These are phyloP conservation scores for Pyrrhia umbra DNA, from an alignment of 2,888 invertebrate genomes.

Conservation along the genomic window DNA sequence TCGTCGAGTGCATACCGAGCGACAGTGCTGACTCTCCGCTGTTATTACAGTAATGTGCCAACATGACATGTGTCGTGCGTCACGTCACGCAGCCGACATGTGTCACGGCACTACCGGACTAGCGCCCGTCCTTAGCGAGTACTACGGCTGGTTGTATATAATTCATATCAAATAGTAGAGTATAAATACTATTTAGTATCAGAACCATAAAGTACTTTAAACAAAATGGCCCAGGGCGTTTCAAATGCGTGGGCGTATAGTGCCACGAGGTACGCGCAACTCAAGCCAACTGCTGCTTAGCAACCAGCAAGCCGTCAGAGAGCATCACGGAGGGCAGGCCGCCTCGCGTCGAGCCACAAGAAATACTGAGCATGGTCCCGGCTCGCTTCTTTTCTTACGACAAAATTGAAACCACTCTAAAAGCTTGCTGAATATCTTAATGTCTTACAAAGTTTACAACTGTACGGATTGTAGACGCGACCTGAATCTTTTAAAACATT, in stretches of 20 bases:
- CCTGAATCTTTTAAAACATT: neutral
- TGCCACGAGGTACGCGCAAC: too few relatives aligned
- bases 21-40: neutral
- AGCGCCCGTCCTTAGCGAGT: too few relatives aligned
- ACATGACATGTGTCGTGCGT: neutral
- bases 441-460: neutral
- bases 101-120: neutral
- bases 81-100: neutral
- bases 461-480: neutral
- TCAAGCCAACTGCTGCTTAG: too few relatives aligned
- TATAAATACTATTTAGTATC: too few relatives aligned
- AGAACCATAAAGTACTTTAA: too few relatives aligned
- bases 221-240: too few relatives aligned
- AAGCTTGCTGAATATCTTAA: neutral
- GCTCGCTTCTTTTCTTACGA: neutral
- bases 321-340: too few relatives aligned
- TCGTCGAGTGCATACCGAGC: neutral
- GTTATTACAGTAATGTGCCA: neutral
- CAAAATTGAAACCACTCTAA: conserved; percentile 1
- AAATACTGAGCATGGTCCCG: neutral
- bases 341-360: too few relatives aligned
- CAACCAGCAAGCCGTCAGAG: too few relatives aligned
- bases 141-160: too few relatives aligned
- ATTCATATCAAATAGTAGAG: too few relatives aligned
- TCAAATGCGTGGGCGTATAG: too few relatives aligned